phyloP scores from a whole-genome alignment of 2,888 invertebrate genomes.

The Drosophila neonasuta region DNA sequence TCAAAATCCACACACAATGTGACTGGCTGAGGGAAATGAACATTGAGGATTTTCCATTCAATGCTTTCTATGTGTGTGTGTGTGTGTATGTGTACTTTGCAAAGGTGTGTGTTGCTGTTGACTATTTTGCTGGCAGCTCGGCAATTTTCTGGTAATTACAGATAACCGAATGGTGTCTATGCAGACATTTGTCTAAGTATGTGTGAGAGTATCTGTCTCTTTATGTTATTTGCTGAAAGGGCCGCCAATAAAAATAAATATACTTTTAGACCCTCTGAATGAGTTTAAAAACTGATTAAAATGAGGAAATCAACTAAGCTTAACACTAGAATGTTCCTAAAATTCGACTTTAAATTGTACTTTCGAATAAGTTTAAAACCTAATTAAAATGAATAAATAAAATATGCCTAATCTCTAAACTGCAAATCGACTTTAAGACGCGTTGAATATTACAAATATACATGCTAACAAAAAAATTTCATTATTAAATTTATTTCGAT shows the following conservation, averaged over 20 bases:
- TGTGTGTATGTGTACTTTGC: slow-evolving; percentile 16
- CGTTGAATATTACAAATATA: too few relatives aligned
- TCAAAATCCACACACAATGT: slow-evolving; percentile 36
- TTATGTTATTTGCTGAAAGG: slow-evolving; percentile 9
- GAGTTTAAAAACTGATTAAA: neutral
- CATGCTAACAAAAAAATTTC: too few relatives aligned
- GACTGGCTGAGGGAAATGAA: slow-evolving; percentile 57
- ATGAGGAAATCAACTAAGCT: neutral
- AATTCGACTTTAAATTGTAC: neutral
- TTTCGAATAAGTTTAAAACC: too few relatives aligned
- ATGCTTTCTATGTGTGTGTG: slow-evolving; percentile 42
- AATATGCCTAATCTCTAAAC: too few relatives aligned
- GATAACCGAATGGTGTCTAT: slow-evolving; percentile 27
- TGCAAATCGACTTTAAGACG: too few relatives aligned
- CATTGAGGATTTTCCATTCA: slow-evolving; percentile 62
- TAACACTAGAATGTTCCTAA: neutral
- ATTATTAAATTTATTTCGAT: too few relatives aligned
- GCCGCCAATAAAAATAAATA: neutral
- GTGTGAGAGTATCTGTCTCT: neutral
- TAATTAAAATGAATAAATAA: too few relatives aligned
- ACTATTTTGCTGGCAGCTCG: slow-evolving; percentile 43
- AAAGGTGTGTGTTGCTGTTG: slow-evolving; percentile 43
- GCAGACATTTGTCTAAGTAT: neutral
- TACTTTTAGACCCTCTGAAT: neutral
- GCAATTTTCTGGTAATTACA: slow-evolving; percentile 71